phyloP scores from a whole-genome alignment of 2,113 vertebrate species.

The Eubucco bourcierii region DNA sequence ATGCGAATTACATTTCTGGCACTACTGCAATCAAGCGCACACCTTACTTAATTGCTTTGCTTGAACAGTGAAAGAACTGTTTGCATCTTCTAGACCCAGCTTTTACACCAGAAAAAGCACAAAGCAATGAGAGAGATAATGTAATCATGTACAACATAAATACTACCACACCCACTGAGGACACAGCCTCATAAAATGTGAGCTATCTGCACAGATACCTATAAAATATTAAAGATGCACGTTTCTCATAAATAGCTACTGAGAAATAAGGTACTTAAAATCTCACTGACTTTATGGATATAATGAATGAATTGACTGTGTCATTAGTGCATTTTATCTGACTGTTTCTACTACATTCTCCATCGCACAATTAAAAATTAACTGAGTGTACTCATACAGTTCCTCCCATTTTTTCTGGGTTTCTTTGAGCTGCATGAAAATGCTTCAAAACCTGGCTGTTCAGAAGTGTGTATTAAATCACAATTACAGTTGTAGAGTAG shows the following conservation, averaged over 20 bases:
- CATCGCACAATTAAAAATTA: conserved; percentile 7
- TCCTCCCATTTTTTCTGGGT: background rate
- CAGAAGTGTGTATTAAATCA: background rate
- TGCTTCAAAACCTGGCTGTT: background rate
- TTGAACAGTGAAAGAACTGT: background rate
- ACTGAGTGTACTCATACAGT: background rate
- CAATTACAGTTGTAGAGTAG: background rate
- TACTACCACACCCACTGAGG: background rate
- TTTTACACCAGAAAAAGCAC: background rate
- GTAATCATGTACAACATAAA: background rate
- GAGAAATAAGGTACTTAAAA: conserved; percentile 11
- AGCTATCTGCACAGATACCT: background rate
- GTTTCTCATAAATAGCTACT: background rate
- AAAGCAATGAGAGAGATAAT: background rate
- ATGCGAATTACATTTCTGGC: background rate
- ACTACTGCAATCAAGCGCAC: background rate
- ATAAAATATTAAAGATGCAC: background rate
- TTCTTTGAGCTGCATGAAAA: background rate
- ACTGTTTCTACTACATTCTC: background rate
- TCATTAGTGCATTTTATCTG: background rate
- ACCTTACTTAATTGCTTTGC: background rate
- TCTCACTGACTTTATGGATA: background rate
- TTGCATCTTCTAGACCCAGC: background rate
- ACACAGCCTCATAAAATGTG: background rate
- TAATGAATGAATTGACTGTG: background rate